A percentile compares a stretch with the other conserved stretches of the same genome.
Evolutionary conservation across 2,113 vertebrate genomes (phyloP).

Genomic region (Cygnus atratus): DNA sequence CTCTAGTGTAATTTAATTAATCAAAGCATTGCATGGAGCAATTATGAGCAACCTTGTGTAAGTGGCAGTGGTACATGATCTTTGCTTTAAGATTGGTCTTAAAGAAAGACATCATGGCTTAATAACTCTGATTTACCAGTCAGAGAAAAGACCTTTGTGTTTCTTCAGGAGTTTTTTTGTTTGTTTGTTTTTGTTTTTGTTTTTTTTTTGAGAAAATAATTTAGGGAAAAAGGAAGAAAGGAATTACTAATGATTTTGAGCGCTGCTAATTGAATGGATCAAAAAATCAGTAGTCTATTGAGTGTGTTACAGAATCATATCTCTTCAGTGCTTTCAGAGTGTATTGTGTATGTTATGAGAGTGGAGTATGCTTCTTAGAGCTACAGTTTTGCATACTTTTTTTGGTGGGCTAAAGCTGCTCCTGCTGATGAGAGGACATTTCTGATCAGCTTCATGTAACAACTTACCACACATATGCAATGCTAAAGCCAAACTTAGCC

Average conservation of each 20-base stretch:
- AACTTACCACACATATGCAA: neutral
- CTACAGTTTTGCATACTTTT: neutral
- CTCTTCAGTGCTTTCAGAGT: neutral
- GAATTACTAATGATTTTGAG: neutral
- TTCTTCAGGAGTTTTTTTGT: conserved; percentile 26
- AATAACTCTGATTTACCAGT: conserved; percentile 57
- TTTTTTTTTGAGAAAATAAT: neutral
- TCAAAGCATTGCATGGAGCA: conserved; percentile 69
- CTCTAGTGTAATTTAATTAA: conserved; percentile 82
- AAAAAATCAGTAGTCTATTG: neutral
- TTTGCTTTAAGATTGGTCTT: conserved; percentile 65
- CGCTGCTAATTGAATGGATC: neutral
- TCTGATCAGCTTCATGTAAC: neutral
- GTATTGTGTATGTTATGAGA: neutral
- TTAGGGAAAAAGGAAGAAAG: neutral
- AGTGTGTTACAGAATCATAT: neutral
- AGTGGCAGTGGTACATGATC: conserved; percentile 62
- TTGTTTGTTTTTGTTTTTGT: neutral
- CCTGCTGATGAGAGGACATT: neutral
- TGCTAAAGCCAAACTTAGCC: neutral
- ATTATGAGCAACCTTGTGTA: conserved; percentile 73
- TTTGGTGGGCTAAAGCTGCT: neutral
- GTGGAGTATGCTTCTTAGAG: neutral
- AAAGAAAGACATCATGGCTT: conserved; percentile 76
- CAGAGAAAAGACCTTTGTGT: conserved; percentile 21